These are phyloP conservation scores for Plusia festucae DNA, from an alignment of 2,888 invertebrate genomes.

Conservation along the genomic window DNA sequence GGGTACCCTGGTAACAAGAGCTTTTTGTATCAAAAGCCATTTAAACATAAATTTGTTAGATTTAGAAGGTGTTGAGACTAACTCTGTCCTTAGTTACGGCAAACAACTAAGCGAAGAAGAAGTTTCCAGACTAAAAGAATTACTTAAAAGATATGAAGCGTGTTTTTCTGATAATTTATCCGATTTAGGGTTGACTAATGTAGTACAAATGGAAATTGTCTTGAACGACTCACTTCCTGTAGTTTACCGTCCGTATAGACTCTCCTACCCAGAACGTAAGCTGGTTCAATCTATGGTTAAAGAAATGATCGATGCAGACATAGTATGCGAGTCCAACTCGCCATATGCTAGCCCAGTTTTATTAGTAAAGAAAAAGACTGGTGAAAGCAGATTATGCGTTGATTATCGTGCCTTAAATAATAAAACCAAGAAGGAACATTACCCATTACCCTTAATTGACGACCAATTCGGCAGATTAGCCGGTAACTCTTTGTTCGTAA, in stretches of 20 bases:
- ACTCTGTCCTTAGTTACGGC: too few relatives aligned
- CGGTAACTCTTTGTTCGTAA: conserved; percentile 41
- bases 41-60: too few relatives aligned
- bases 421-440: conserved; percentile 42
- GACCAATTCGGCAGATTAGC: conserved; percentile 51
- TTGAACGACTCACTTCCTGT: conserved; percentile 9
- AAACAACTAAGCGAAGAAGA: too few relatives aligned
- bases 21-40: not conserved
- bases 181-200: conserved; percentile 16
- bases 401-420: conserved; percentile 53
- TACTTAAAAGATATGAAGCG: conserved; percentile 6
- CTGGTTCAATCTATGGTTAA: conserved; percentile 30
- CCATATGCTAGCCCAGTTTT: conserved; percentile 55
- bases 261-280: conserved; percentile 8
- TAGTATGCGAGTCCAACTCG: conserved; percentile 45
- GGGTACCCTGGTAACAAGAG: conserved; percentile 11
- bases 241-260: conserved; percentile 9
- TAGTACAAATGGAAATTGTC: conserved; percentile 27
- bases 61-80: too few relatives aligned
- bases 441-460: conserved; percentile 49
- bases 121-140: not conserved
- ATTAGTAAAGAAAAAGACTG: conserved; percentile 54
- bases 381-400: conserved; percentile 49
- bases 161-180: conserved; percentile 32
- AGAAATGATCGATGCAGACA: conserved; percentile 49